Evolutionary conservation across 1,140 invertebrate genomes (phyloP), one percentile per base, ranked within the genome.

Genomic region (Dicyema japonicum): DNA sequence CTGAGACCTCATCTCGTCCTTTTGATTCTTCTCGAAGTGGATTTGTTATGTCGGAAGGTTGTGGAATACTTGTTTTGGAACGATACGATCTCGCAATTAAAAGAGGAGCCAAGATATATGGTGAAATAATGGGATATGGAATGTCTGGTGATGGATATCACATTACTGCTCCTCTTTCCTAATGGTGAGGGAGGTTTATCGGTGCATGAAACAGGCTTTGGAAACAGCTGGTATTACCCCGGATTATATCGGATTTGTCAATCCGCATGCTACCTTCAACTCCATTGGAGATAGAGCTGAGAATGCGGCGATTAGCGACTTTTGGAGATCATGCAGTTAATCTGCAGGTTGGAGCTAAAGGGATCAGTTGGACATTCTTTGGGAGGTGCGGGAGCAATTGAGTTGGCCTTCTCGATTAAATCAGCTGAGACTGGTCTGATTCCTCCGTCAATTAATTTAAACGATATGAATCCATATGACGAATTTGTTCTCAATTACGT

Each of bases 211-310:
- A 38, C n/a, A 12, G 23, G 15, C 39, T 12, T 22, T 33, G 12
- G 9, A 11, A 13, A 13, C 16, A 6, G 15, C 31, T 14, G 32
- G 18, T 88, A 5, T 12, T 18, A n/a, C 4, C n/a, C 11, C 32
- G 11, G n/a, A n/a, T n/a, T 50, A 69, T 17, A 54, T 92, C 8
- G 60, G 60, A 14, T 78, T 88, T 46, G 60, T 97, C 0, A 97
- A 92, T 59, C 76, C 78, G 2, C 85, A 97, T 58, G 85, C 82
- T 1, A 97, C 85, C 4, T 90, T 80, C 1, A 97, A 82, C 11
- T 75, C 75, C 15, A 45, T 82, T 0, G 82, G 85, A 11, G 85
- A 97, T 59, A 53, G 59, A 14, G 68, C 75, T 27, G 82, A 94
- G 59, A 55, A 67, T 7, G 63, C 58, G 40, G 80, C 82, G 5